These are phyloP conservation scores for Ostrea edulis DNA, from an alignment of 1,140 invertebrate species.

Conservation along the genomic window DNA sequence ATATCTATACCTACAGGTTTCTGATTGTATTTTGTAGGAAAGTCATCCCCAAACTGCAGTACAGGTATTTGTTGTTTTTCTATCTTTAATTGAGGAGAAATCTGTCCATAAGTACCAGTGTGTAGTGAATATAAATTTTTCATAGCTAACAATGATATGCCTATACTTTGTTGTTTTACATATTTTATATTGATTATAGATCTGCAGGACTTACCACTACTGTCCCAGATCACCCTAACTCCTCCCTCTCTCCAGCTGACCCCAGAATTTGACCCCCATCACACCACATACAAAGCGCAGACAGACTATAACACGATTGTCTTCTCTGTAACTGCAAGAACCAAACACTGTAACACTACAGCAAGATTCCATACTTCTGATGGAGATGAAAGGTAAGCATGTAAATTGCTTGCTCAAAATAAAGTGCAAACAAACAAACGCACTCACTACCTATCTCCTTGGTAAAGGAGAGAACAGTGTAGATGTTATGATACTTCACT, in stretches of 20 bases:
- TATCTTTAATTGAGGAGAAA: too few species aligned
- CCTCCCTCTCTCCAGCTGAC: neutral
- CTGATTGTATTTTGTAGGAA: neutral
- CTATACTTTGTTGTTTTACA: too few species aligned
- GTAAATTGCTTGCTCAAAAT: neutral
- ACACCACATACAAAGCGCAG: neutral
- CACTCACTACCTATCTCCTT: too few species aligned
- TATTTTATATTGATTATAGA: neutral
- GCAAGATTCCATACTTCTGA: neutral
- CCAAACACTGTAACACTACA: neutral
- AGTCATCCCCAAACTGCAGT: neutral
- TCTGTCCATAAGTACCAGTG: too few species aligned
- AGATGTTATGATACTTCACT: too few species aligned
- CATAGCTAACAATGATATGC: too few species aligned
- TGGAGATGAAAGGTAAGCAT: constrained; percentile 1
- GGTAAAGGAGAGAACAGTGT: too few species aligned
- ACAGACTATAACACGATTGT: neutral
- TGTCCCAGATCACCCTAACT: neutral
- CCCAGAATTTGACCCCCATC: neutral
- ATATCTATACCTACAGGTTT: too few species aligned
- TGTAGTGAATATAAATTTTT: too few species aligned
- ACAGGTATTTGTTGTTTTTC: neutral
- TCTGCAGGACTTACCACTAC: neutral
- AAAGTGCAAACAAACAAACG: too few species aligned
- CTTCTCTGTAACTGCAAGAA: neutral